phyloP scores from a whole-genome alignment of 2,797 vertebrate species.

The Malurus leucopterus region DNA sequence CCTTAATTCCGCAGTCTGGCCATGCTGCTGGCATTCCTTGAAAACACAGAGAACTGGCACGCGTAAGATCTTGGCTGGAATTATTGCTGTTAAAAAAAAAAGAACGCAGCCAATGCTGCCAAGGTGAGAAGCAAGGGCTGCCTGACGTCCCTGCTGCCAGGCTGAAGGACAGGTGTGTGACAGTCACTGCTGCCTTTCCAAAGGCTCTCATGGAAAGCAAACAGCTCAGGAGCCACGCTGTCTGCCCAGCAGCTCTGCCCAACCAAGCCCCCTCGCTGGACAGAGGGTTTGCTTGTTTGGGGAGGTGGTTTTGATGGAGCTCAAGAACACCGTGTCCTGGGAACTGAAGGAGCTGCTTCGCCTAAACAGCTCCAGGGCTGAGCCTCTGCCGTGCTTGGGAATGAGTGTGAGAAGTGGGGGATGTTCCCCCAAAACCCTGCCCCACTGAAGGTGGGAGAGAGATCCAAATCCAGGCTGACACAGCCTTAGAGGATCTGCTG shows the following conservation, averaged over 20 bases:
- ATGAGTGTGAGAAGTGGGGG: fast-evolving
- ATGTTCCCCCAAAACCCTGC: not conserved
- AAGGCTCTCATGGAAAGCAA: not conserved
- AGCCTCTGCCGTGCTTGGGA: not conserved
- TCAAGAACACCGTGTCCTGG: fast-evolving
- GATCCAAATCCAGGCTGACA: not conserved
- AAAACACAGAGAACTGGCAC: not conserved
- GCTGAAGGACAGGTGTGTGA: not conserved
- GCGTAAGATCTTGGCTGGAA: not conserved
- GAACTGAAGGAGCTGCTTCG: not conserved
- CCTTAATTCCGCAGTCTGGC: not conserved
- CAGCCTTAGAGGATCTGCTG: not conserved
- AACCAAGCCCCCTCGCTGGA: not conserved
- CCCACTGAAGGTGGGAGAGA: not conserved
- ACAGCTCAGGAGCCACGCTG: not conserved
- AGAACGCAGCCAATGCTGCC: fast-evolving
- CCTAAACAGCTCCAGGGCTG: fast-evolving
- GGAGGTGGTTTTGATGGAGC: not conserved
- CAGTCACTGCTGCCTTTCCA: not conserved
- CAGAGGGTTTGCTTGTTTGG: not conserved
- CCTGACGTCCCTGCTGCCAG: not conserved
- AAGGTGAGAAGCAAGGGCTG: not conserved
- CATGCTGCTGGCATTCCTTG: not conserved
- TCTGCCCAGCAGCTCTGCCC: not conserved
- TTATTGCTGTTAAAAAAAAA: not conserved